A percentile compares a stretch with the other conserved stretches of the same genome.
Conservation (phyloP, 2,888 invertebrate species). For the Dichetophora obliterata region DNA sequence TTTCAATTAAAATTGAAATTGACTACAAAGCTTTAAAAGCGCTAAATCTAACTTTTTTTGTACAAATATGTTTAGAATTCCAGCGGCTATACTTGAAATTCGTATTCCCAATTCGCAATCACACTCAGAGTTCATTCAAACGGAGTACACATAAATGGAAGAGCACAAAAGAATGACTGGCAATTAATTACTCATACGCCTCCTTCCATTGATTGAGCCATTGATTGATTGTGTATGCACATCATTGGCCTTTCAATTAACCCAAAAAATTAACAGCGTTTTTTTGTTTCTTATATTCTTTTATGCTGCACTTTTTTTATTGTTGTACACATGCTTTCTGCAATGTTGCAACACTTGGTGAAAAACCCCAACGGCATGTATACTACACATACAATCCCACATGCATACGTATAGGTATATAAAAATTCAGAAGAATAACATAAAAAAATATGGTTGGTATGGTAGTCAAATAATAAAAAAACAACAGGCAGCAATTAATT, state of each 20-base stretch:
- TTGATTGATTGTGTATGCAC: constrained; percentile 43
- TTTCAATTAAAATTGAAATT: too few relatives aligned
- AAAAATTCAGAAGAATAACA: not conserved
- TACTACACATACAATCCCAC: too few relatives aligned
- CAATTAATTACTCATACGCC: constrained; percentile 43
- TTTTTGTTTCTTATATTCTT: not conserved
- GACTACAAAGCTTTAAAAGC: too few relatives aligned
- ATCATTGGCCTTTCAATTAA: constrained; percentile 46
- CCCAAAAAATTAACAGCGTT: constrained; percentile 4
- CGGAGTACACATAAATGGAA: not conserved
- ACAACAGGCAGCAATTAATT: too few relatives aligned
- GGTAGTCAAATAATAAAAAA: too few relatives aligned
- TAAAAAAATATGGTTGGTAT: not conserved
- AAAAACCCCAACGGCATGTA: too few relatives aligned
- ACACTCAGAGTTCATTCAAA: too few relatives aligned
- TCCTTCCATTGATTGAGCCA: constrained; percentile 20
- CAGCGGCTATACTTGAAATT: too few relatives aligned
- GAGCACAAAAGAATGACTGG: not conserved
- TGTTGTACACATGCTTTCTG: not conserved
- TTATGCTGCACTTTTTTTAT: not conserved
- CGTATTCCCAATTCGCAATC: too few relatives aligned
- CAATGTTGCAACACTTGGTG: not conserved
- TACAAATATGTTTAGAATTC: too few relatives aligned
- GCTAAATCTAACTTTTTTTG: too few relatives aligned
- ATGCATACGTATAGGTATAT: not conserved